Base-by-base conservation (phyloP, 2,888 invertebrate genomes). In the Caenorhabditis sp. region DNA sequence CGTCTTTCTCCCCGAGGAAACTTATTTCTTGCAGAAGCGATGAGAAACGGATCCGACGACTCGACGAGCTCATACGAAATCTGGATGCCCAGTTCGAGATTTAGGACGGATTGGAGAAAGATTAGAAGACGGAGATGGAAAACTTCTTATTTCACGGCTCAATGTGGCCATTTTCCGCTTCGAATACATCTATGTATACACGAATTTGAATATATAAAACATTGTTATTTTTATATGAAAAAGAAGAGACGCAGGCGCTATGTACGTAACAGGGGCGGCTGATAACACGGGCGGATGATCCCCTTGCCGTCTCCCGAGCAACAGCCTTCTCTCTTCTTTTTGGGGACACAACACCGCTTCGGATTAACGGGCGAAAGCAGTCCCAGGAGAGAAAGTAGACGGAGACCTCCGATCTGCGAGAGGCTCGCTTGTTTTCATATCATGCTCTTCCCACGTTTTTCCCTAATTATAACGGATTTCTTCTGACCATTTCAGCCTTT, bases 1-100 rank as follows among this genome's bases (percentile, higher is more conserved):
- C n/a, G n/a, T n/a, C n/a, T n/a, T n/a, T n/a, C n/a, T n/a, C 13
- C 13, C 8, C 51, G 51, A 24, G 35, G 11, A 35, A 35, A 35
- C 35, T 35, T 40, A 8, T 13, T n/a, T 20, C 9, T 32, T 64
- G 22, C 67, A 76, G 76, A 22, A 76, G 40, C 13, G 28, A 40
- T 4, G 6, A 28, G 4, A 44, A 60, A 40, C 67, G 76, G n/a
- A 60, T 76, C 22, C 37, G n/a, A 5, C 61, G 60, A 60, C 32
- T 76, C 44, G 61, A 61, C 35, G 60, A 50, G 15, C 76, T 76
- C 9, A 20, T 76, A 9, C 40, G 55, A 67, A 44, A 40, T 11
- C 44, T 76, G 8, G 76, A 76, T 13, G 24, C 40, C 5, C 56
- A 74, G 35, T 76, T 76, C 24, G 32, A 61, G 26, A 47, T 18